These are phyloP conservation scores for Hipparchia sbordonii DNA, from an alignment of 2,888 invertebrate genomes.

Conservation along the genomic window DNA sequence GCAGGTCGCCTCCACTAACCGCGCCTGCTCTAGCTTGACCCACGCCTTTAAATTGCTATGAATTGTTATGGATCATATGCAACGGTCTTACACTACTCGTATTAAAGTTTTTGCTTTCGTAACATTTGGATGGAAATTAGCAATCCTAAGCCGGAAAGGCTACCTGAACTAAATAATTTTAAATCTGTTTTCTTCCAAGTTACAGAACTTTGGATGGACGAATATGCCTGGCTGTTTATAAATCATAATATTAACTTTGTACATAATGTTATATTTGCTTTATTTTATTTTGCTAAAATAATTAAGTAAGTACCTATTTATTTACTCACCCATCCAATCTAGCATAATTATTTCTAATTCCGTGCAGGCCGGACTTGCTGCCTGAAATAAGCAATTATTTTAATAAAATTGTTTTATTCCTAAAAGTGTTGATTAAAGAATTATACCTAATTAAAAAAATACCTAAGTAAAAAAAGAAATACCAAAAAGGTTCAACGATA, in stretches of 20 bases:
- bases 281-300: not conserved
- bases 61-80: too few relatives aligned
- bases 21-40: too few relatives aligned
- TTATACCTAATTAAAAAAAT: not conserved
- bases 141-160: too few relatives aligned
- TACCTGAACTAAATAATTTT: too few relatives aligned
- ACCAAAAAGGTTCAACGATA: not conserved
- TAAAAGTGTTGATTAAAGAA: not conserved
- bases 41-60: too few relatives aligned
- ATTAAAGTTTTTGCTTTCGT: too few relatives aligned
- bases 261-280: not conserved
- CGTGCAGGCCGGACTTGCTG: constrained; percentile 98
- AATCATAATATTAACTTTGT: not conserved
- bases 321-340: constrained; percentile 93
- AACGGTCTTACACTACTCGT: too few relatives aligned
- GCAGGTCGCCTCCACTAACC: too few relatives aligned
- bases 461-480: not conserved
- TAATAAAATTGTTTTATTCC: not conserved
- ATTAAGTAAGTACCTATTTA: not conserved
- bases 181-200: too few relatives aligned
- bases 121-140: too few relatives aligned
- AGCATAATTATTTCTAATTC: constrained; percentile 97
- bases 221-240: too few relatives aligned
- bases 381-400: constrained; percentile 79
- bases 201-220: too few relatives aligned